Conservation (phyloP, 2,888 invertebrate genomes). For the Graphium colonna region DNA sequence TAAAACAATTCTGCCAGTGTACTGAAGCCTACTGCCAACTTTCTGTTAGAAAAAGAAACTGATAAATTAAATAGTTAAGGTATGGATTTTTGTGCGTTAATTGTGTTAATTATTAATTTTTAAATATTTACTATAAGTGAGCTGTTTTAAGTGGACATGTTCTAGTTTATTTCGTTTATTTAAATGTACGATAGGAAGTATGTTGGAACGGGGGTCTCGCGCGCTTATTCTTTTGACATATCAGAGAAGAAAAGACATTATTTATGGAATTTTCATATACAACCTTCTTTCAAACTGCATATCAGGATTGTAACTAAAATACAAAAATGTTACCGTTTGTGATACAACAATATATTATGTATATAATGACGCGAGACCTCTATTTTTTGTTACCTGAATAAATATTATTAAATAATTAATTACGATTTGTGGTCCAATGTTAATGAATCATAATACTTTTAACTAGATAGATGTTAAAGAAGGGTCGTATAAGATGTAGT, state of each 20-base stretch:
- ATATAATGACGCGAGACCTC: slow-evolving; percentile 50
- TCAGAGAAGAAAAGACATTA: slow-evolving; percentile 39
- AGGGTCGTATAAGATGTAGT: slow-evolving; percentile 57
- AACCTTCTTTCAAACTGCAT: slow-evolving; percentile 48
- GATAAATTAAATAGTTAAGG: slow-evolving; percentile 48
- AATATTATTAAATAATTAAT: slow-evolving; percentile 75
- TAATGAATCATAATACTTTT: slow-evolving; percentile 75
- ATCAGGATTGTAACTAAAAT: slow-evolving; percentile 39
- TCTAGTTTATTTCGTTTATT: slow-evolving; percentile 75
- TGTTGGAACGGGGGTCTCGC: slow-evolving; percentile 56
- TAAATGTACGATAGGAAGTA: slow-evolving; percentile 61
- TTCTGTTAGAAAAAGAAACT: slow-evolving; percentile 52
- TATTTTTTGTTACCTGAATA: slow-evolving; percentile 80
- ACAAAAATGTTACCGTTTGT: slow-evolving; percentile 26
- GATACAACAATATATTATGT: slow-evolving; percentile 25
- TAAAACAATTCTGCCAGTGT: slow-evolving; percentile 48
- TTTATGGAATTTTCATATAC: slow-evolving; percentile 37
- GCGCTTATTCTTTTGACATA: slow-evolving; percentile 50
- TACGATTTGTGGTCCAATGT: slow-evolving; percentile 80
- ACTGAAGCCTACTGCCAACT: slow-evolving; percentile 76
- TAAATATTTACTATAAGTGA: slow-evolving; percentile 66
- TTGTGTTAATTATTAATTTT: slow-evolving; percentile 70
- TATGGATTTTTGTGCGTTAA: slow-evolving; percentile 64
- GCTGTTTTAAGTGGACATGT: slow-evolving; percentile 63
- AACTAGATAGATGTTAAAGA: slow-evolving; percentile 69